phyloP scores from a whole-genome alignment of 2,797 vertebrate species.

The Tolypeutes matacus region DNA sequence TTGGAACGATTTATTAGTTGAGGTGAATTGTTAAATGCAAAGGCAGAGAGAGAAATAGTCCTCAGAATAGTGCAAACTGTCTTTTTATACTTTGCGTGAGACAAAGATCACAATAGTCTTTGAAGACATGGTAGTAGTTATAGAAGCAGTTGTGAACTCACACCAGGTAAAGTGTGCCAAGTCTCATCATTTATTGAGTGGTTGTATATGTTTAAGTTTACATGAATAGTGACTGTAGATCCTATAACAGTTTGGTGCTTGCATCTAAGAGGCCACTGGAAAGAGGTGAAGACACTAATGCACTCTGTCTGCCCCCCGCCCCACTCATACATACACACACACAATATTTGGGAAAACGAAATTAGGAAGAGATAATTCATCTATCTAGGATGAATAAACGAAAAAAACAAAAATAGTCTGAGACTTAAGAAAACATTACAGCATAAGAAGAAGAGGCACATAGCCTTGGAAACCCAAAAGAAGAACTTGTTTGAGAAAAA shows the following conservation, averaged over 20 bases:
- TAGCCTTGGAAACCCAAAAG: background rate
- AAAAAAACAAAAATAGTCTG: background rate
- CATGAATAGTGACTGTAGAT: background rate
- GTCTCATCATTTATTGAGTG: background rate
- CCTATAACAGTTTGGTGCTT: background rate
- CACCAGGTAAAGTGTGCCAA: background rate
- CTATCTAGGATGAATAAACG: background rate
- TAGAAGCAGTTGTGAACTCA: background rate
- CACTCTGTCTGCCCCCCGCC: too few relatives aligned
- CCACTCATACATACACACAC: background rate
- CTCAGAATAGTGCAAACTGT: background rate
- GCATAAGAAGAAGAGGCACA: background rate
- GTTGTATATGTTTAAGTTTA: background rate
- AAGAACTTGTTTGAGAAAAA: conserved; percentile 15
- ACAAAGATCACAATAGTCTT: background rate
- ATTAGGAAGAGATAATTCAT: background rate
- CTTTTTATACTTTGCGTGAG: background rate
- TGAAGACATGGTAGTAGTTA: background rate
- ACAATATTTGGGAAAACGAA: background rate
- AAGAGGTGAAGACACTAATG: background rate
- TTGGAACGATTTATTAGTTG: background rate
- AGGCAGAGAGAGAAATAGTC: background rate
- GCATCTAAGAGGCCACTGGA: background rate
- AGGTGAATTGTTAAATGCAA: background rate
- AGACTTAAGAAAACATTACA: background rate